Evolutionary conservation across 2,797 vertebrate species (phyloP).

Genomic region (Neostethus bicornis): DNA sequence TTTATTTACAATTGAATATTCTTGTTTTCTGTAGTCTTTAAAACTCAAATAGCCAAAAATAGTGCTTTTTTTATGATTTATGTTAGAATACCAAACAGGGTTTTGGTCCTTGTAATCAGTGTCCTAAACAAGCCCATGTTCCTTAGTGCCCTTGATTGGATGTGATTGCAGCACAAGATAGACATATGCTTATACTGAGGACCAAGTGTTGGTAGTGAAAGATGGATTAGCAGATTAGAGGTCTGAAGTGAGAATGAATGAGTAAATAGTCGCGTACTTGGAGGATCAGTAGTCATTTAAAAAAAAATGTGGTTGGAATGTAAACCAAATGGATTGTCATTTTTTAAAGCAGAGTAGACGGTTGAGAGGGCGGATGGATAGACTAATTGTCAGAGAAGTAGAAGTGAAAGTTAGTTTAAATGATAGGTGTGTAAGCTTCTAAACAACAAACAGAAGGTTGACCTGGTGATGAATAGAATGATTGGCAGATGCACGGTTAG

Average conservation of each 20-base stretch:
- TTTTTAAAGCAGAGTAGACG: background rate
- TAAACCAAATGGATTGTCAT: background rate
- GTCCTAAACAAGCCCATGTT: background rate
- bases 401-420: background rate
- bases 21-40: conserved; percentile 7
- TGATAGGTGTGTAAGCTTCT: background rate
- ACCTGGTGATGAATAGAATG: background rate
- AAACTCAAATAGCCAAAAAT: conserved; percentile 17
- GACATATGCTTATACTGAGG: background rate
- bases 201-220: background rate
- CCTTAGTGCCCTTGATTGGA: background rate
- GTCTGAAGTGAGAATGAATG: background rate
- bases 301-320: background rate
- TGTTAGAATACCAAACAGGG: conserved; percentile 14
- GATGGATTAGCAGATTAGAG: background rate
- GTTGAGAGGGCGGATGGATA: background rate
- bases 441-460: background rate
- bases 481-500: conserved; percentile 5
- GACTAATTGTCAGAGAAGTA: background rate
- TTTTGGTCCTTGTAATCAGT: background rate
- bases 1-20: background rate
- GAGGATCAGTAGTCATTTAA: too few species aligned
- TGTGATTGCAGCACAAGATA: background rate
- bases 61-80: conserved; percentile 16
- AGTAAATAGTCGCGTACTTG: background rate